Base-by-base conservation (phyloP, 2,888 invertebrate genomes). In the Caenorhabditis sp. region DNA sequence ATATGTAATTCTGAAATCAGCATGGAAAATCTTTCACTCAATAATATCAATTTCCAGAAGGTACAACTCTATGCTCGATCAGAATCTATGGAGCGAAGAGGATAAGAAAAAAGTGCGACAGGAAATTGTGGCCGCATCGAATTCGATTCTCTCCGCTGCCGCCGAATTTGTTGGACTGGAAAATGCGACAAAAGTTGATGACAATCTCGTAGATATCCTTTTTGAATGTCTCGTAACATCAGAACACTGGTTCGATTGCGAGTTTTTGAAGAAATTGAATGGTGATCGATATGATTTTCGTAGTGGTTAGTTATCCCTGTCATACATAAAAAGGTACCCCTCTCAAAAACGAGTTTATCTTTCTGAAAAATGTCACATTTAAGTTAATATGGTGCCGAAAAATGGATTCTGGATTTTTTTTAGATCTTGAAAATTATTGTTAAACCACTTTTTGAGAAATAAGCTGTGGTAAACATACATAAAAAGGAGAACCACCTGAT, bases 151-250 rank as follows among this genome's bases (percentile, higher is more conserved):
- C 4, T 57, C 63, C 0, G 72, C 70, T 1, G 72, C 75, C 23
- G 82, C 76, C 3, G 71, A 78, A 8, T 77, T 73, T 56, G 68
- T 77, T 23, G 23, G 36, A 10, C 27, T 12, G 14, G 54, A 53
- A 12, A 59, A 67, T 23, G 62, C 63, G 4, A 68, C 81, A 52
- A 66, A 67, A 52, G 67, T 83, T 17, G 80, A 84, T 27, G 25
- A 64, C 20, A 20, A 70, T 54, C 77, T 80, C 64, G 81, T 84
- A 56, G 59, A 77, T 1, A 73, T 69, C 7, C 58, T 82, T 0
- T 74, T 80, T 60, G 78, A 79, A 26, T 84, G 84, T 62, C 63
- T 83, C 10, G 61, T 81, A 23, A 36, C 31, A 12, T 68, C 76
- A n/a, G 50, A 62, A 3, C 56, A 59, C 36, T 76, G 70, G 70